A percentile compares a stretch with the other conserved stretches of the same genome.
Evolutionary conservation across 2,888 invertebrate species (phyloP).

Genomic region (Serrognathus titanus): DNA sequence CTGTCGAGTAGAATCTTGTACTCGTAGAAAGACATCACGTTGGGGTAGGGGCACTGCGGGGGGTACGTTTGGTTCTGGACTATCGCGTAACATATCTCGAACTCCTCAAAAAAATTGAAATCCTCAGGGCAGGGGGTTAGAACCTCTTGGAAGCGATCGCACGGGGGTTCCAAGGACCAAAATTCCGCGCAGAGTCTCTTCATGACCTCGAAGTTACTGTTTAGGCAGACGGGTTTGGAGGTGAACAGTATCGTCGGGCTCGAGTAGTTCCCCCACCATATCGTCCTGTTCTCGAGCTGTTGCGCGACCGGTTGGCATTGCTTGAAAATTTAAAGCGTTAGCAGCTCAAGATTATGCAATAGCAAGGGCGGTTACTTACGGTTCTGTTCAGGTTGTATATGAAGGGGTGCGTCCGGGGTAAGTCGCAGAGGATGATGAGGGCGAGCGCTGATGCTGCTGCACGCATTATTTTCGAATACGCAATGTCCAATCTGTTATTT

Average conservation of each 20-base stretch:
- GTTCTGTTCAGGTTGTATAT: no score
- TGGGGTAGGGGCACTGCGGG: slow-evolving; percentile 12
- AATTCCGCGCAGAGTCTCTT: slow-evolving; percentile 6
- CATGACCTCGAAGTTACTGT: slow-evolving; percentile 9
- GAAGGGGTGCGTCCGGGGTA: no score
- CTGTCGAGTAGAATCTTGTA: slow-evolving; percentile 4
- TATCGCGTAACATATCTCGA: slow-evolving; percentile 10
- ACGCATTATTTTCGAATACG: no score
- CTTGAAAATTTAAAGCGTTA: background rate
- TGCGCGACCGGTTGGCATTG: slow-evolving; percentile 9
- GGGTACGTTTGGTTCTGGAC: slow-evolving; percentile 11
- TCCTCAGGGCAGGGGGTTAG: slow-evolving; percentile 12
- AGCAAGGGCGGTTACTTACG: no score
- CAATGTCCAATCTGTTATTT: no score
- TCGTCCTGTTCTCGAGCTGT: slow-evolving; percentile 4
- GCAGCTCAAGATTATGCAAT: no score
- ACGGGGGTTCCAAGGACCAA: slow-evolving; percentile 9
- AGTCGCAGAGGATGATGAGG: no score
- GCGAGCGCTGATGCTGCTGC: no score
- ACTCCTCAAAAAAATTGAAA: slow-evolving; percentile 7
- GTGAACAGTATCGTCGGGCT: background rate
- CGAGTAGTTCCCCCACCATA: slow-evolving; percentile 12
- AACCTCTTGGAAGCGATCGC: slow-evolving; percentile 5
- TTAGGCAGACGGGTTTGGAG: slow-evolving; percentile 14
- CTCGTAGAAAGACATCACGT: slow-evolving; percentile 12